phyloP scores from a whole-genome alignment of 2,113 vertebrate species.

The Urocolius indicus region DNA sequence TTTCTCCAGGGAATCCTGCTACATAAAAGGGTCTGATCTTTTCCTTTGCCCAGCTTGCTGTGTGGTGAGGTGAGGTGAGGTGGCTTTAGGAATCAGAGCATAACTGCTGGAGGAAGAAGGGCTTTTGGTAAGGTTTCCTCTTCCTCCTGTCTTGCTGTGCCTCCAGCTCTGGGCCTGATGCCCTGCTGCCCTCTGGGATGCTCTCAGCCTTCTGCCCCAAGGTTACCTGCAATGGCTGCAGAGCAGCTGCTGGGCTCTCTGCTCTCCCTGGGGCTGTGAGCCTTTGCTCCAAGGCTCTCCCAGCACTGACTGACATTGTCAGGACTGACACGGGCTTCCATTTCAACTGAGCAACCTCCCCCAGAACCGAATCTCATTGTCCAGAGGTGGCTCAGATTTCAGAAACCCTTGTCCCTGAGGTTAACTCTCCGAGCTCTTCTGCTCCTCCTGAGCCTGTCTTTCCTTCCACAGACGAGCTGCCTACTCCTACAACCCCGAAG shows the following conservation, averaged over 20 bases:
- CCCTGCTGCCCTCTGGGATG: neutral
- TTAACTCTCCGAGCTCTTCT: neutral
- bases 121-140: neutral
- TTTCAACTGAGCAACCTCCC: neutral
- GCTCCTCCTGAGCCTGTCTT: neutral
- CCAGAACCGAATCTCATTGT: neutral
- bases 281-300: neutral
- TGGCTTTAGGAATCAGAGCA: neutral
- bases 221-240: neutral
- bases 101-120: neutral
- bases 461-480: slow-evolving; percentile 83
- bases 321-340: neutral
- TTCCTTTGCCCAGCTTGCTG: neutral
- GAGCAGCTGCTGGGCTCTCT: neutral
- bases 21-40: rapidly evolving
- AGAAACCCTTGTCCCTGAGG: rapidly evolving
- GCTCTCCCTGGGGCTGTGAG: rapidly evolving
- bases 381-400: rapidly evolving
- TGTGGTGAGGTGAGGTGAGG: neutral
- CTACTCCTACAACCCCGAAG: slow-evolving; percentile 92
- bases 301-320: neutral
- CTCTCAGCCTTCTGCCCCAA: neutral
- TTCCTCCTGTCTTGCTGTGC: neutral
- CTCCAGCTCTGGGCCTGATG: neutral
- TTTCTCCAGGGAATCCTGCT: neutral